Evolutionary conservation across 1,140 invertebrate species (phyloP), one percentile per base, ranked within the genome.

Genomic region (Colletes gigas): DNA sequence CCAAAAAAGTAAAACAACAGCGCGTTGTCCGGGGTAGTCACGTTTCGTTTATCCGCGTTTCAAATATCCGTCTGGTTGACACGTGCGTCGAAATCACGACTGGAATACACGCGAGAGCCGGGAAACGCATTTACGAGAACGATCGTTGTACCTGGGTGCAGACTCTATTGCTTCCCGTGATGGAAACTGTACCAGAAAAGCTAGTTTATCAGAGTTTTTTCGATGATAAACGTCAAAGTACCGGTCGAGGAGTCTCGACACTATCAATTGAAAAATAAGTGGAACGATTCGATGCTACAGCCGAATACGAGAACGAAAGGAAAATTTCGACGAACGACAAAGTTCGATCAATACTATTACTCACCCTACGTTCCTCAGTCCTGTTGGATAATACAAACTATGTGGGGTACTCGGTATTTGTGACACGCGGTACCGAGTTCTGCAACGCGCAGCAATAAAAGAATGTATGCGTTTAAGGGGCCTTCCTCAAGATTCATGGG

Each of bases 301-400:
- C 39, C 9, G 10, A 41, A 41, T 19, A 12, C 1, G 17, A 66
- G 30, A 66, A 44, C 63, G 41, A 47, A 19, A 47, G 41, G 39
- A 50, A 66, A 10, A 66, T 66, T 47, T 66, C 63, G 41, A 47
- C 62, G 41, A 65, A 65, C 12, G 62, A 65, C 62, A 65, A 65
- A 19, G 12, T 3, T 19, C 44, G 59, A 73, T 63, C 66, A 54
- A 68, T 68, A 68, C 47, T 30, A 30, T 68, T 30, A 68, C 50
- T 54, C 14, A n/a, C 15, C 17, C 39, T 12, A 15, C 62, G 17
- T 44, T 44, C 17, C 17, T 47, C 62, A 10, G 41, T 12, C 63
- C 9, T 17, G 63, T 19, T 66, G 15, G 17, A 3, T 47, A 47
- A 41, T 57, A 41, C 4, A 52, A n/a, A 65, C 10, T 21, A 14